Evolutionary conservation across 2,113 vertebrate genomes (phyloP).

Genomic region (Stigmatopora nigra): DNA sequence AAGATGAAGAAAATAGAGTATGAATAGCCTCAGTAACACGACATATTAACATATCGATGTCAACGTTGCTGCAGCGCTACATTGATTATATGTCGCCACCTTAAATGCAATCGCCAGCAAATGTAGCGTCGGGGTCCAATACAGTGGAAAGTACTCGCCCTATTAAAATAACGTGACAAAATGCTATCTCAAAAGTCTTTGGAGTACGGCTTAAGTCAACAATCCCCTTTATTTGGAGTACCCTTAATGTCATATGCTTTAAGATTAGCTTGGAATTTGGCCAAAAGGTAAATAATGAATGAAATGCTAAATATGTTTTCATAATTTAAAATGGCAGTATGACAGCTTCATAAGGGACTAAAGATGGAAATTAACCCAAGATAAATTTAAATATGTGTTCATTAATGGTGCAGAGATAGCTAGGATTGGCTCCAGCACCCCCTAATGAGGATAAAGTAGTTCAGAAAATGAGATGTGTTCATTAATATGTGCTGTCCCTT

Average conservation of each 20-base stretch:
- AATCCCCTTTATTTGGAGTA: neutral
- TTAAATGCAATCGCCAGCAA: constrained; percentile 9
- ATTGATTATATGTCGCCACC: constrained; percentile 18
- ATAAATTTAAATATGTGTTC: too few relatives aligned
- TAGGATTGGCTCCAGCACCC: too few relatives aligned
- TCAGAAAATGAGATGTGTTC: too few relatives aligned
- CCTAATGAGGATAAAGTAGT: too few relatives aligned
- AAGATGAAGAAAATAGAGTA: constrained; percentile 3
- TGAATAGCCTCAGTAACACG: neutral
- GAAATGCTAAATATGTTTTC: too few relatives aligned
- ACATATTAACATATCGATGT: neutral
- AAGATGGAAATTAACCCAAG: too few relatives aligned
- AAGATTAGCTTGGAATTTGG: too few relatives aligned
- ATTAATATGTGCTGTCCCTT: too few relatives aligned
- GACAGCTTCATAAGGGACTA: too few relatives aligned
- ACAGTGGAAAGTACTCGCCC: neutral
- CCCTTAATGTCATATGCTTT: neutral
- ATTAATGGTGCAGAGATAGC: too few relatives aligned
- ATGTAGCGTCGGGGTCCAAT: neutral
- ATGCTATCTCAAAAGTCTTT: neutral
- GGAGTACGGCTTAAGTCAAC: neutral
- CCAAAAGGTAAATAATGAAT: too few relatives aligned
- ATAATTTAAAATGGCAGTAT: too few relatives aligned
- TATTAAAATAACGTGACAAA: neutral
- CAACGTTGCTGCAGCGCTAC: neutral